These are phyloP conservation scores for Campoplex capitator DNA, from an alignment of 2,888 invertebrate genomes.

Conservation along the genomic window DNA sequence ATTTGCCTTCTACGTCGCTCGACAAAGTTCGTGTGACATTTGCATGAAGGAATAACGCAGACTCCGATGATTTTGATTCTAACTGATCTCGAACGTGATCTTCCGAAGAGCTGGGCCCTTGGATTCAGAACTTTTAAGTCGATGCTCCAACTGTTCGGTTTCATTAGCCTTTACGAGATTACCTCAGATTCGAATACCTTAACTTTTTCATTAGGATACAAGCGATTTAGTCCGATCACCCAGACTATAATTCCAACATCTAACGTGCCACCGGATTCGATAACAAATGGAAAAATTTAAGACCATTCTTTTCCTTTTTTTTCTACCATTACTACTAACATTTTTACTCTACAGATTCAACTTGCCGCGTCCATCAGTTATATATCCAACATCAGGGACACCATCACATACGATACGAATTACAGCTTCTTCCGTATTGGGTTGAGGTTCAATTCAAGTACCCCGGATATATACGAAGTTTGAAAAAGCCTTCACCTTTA, in stretches of 20 bases:
- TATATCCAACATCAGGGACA: background rate
- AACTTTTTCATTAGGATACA: too few species aligned
- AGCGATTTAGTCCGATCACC: too few species aligned
- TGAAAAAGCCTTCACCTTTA: constrained; percentile 7
- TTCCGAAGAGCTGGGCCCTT: too few species aligned
- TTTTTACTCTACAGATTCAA: background rate
- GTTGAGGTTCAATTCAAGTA: constrained; percentile 27
- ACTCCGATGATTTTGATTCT: background rate
- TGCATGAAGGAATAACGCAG: background rate
- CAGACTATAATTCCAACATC: too few species aligned
- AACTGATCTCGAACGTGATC: too few species aligned
- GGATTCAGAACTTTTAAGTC: too few species aligned
- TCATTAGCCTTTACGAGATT: too few species aligned
- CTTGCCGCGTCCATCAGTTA: background rate
- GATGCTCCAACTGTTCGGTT: too few species aligned
- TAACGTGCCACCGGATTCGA: background rate
- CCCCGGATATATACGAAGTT: constrained; percentile 2
- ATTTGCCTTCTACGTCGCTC: background rate
- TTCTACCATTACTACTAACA: background rate
- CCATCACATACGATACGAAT: background rate
- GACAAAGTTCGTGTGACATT: background rate
- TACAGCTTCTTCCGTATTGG: background rate
- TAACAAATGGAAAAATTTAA: background rate
- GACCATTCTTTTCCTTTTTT: too few species aligned
- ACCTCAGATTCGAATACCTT: too few species aligned